Base-by-base conservation (phyloP, 2,888 invertebrate genomes). In the Beris morrisii region DNA sequence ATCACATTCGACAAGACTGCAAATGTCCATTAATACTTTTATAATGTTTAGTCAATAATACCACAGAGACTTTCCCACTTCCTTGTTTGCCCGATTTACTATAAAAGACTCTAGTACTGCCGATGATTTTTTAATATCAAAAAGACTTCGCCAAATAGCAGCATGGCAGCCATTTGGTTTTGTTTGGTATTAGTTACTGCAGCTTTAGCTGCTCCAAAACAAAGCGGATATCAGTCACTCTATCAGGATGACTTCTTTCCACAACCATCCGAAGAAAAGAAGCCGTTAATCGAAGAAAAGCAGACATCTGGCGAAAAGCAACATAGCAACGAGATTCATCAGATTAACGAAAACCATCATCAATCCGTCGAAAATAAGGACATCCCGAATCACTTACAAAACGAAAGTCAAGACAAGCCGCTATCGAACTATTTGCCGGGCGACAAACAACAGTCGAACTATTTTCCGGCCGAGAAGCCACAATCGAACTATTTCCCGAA, bases 201-300 rank as follows among this genome's bases (percentile, higher is more conserved):
- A 13, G 61, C 61, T 38, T 32, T 38, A 6, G 61, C 61, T 38
- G 38, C 38, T 9, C 38, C 38, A 38, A 38, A 7, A 7, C 38
- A 38, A 38, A 38, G 38, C 9, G 38, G 38, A 9, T 38, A 22
- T 38, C 15, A 48, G 31, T n/a, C 61, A 61, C 22, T 50, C 50
- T 52, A 50, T 61, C 52, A 61, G 13, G 61, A 61, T 4, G 61
- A 61, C 32, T 61, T 61, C 52, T 61, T 61, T 22, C 61, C 61
- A 9, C 50, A 50, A 28, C 15, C 4, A 15, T n/a, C 50, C 5
- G 5, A n/a, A 1, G 50, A 50, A 50, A 50, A 50, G 50, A 4
- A 9, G 12, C 15, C 50, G 2, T 15, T 11, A 15, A 15, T 9
- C 4, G 38, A 9, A 7, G 38, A 38, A 38, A 5, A 38, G 9